Base-by-base conservation (phyloP, 2,113 vertebrate genomes). In the Orientallactaga bullata region DNA sequence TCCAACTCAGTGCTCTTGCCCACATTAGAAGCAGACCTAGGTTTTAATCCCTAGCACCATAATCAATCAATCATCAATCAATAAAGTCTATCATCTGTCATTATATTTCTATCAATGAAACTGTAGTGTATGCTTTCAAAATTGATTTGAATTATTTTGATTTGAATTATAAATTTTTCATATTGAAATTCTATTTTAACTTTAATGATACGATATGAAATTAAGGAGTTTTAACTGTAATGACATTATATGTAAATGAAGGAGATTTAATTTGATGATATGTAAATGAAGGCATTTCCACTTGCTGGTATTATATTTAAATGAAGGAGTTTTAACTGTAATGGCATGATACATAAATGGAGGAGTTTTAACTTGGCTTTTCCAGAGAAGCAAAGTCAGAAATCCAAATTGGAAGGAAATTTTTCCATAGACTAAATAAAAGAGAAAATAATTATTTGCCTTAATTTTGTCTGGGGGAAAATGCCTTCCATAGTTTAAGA, bases 161-260 rank as follows among this genome's bases (percentile, higher is more conserved):
- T 92, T 87, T 61, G 88, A 85, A 85, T 85, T 77, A 73, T 47
- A 47, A 47, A 12, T 80, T 83, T 93, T 90, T 91, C 35, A 63
- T 61, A 74, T 76, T 71, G 17, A 60, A 93, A 28, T 65, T 96
- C 0, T 95, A 87, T 72, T 17, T 26, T 47, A 47, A 47, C 42
- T 47, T 8, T 47, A 47, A 55, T 55, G 55, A 55, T 12, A 51
- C 12, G 51, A 12, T 16, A 55, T 55, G 7, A 55, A 55, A 55
- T 55, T 2, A 55, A 55, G 55, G 55, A 16, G 55, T 55, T 55
- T 55, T 55, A 55, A 55, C 55, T 55, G 15, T 47, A 11, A 55
- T 10, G 55, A 55, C 12, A 55, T 55, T 15, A 55, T 55, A 55
- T 55, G 55, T 55, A 13, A 55, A 55, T 55, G 55, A 13, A 55